Conservation (phyloP, 2,113 vertebrate genomes). For the Malurus cyaneus region DNA sequence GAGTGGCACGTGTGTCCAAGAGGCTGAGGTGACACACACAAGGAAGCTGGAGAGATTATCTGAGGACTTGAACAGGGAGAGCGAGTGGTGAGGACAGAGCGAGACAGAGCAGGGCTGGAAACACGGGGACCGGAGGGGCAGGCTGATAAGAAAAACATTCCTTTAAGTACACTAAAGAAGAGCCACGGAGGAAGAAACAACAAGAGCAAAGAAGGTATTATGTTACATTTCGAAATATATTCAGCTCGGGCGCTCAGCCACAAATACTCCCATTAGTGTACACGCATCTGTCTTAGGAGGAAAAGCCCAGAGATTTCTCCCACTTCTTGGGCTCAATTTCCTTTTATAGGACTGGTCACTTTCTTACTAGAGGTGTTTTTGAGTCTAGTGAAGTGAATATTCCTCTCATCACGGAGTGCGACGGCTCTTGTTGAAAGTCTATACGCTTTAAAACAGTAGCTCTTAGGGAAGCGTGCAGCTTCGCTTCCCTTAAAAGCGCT, state of each 20-base stretch:
- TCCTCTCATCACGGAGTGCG: neutral
- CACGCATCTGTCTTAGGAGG: neutral
- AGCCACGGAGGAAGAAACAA: neutral
- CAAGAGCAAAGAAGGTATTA: neutral
- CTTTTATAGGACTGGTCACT: neutral
- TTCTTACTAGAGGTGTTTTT: neutral
- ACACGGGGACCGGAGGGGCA: accelerated
- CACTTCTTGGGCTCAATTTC: neutral
- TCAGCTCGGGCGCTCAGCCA: neutral
- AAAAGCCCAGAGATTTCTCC: neutral
- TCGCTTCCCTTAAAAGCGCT: neutral
- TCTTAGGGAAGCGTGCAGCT: neutral
- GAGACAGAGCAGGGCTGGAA: neutral
- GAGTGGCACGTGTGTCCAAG: neutral
- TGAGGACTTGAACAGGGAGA: neutral
- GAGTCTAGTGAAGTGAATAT: neutral
- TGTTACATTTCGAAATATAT: neutral
- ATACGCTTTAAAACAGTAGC: accelerated
- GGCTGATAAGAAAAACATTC: neutral
- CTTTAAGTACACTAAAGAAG: neutral
- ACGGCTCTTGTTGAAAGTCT: neutral
- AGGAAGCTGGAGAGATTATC: neutral
- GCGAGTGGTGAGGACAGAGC: neutral
- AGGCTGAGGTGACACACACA: neutral
- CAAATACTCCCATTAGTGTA: neutral